Base-by-base conservation (phyloP, 2,113 vertebrate species). In the Dasyprocta punctata region DNA sequence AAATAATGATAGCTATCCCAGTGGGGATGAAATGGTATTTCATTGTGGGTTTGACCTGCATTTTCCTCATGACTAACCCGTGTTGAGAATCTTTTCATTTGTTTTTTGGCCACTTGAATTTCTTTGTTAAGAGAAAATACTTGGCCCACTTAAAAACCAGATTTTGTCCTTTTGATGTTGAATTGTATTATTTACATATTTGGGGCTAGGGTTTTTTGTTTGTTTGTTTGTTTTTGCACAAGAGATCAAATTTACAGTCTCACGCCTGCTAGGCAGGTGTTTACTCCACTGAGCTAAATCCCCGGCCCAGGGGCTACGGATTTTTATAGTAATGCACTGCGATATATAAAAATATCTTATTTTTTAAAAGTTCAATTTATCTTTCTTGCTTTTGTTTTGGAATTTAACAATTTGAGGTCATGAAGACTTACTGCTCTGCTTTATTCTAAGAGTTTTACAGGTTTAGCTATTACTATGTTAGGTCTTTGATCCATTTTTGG, bases 391-490 rank as follows among this genome's bases (percentile, higher is more conserved):
- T 33, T 26, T 93, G 14, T 8, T 90, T 77, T 80, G n/a, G 33
- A n/a, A 24, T 80, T 61, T 86, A 94, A 96, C 38, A 67, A 92
- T 85, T 44, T 26, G 81, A 95, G n/a, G 41, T 71, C 61, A 90
- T 60, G 44, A 95, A 71, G 49, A 94, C 6, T 38, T 58, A 82
- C 4, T 22, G 10, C 38, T 56, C 1, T 65, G 77, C 92, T 90
- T 89, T 92, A 44, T 83, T 86, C 65, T 41, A 63, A 49, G 47
- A 91, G 54, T 73, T 91, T 89, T 44, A 84, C 20, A 84, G 75
- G 77, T 89, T 92, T 63, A 85, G 61, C 69, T 36, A 12, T 84
- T 81, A 36, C n/a, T n/a, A n/a, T 38, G 22, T 13, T 89, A 86
- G 88, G 63, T 67, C 56, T 87, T 80, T 54, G 30, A 89, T 69